These are phyloP conservation scores for Galleria mellonella DNA, from an alignment of 1,140 invertebrate genomes.

Conservation along the genomic window DNA sequence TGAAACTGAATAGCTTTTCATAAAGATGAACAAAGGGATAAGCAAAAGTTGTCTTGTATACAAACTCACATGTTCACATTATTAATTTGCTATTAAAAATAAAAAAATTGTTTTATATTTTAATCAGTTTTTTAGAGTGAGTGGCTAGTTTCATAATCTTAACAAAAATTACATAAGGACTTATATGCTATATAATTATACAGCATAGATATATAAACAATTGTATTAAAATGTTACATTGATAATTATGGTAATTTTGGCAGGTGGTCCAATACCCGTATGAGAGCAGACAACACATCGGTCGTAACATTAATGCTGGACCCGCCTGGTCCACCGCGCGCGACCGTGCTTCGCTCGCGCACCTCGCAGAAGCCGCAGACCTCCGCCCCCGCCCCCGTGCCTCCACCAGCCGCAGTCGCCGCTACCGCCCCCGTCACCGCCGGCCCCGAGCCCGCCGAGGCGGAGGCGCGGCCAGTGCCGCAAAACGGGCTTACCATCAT, in stretches of 20 bases:
- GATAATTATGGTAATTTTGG: slow-evolving; percentile 7
- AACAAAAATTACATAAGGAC: too few relatives aligned
- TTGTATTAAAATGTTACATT: too few relatives aligned
- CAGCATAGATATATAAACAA: too few relatives aligned
- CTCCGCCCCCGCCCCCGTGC: slow-evolving; percentile 8
- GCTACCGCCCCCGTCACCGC: slow-evolving; percentile 7
- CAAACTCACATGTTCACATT: too few relatives aligned
- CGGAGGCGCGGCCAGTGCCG: slow-evolving; percentile 28
- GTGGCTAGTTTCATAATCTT: too few relatives aligned
- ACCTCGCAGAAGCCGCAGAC: slow-evolving; percentile 16
- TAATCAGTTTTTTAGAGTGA: too few relatives aligned
- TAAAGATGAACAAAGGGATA: too few relatives aligned
- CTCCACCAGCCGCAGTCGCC: slow-evolving; percentile 8
- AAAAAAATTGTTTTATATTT: too few relatives aligned
- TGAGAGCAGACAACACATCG: slow-evolving; percentile 96
- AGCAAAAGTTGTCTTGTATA: too few relatives aligned
- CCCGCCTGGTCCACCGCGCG: slow-evolving; percentile 87
- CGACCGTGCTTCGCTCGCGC: slow-evolving; percentile 75
- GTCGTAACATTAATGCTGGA: slow-evolving; percentile 95
- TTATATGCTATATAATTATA: too few relatives aligned
- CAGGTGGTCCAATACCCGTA: slow-evolving; percentile 84
- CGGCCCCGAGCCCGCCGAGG: slow-evolving; percentile 15
- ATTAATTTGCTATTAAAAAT: too few relatives aligned
- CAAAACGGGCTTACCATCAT: slow-evolving; percentile 63
- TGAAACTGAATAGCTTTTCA: too few relatives aligned